Evolutionary conservation across 2,888 invertebrate genomes (phyloP).

Genomic region (Lepeophtheirus nordmannii): DNA sequence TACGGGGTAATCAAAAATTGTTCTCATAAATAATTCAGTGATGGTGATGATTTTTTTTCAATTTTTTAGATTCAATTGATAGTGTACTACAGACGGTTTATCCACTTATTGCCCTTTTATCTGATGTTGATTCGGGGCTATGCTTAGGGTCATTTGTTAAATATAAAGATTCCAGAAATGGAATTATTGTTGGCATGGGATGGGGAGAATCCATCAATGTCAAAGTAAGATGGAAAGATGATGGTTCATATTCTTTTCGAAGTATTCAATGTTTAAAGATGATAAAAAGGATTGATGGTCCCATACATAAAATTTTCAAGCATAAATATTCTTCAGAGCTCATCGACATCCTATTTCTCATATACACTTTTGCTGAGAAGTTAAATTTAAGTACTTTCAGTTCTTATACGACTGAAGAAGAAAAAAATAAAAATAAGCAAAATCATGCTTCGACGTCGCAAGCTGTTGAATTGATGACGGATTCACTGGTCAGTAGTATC

Average conservation of each 20-base stretch:
- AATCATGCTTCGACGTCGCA: not conserved
- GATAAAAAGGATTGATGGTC: not conserved
- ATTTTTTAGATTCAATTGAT: not conserved
- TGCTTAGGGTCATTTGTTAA: not conserved
- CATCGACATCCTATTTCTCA: not conserved
- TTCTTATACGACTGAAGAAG: not conserved
- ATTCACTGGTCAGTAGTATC: constrained; percentile 41
- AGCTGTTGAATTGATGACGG: constrained; percentile 37
- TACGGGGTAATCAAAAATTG: not conserved
- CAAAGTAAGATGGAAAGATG: not conserved
- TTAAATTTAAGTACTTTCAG: not conserved
- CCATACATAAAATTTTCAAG: not conserved
- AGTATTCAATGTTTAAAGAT: not conserved
- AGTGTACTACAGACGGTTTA: not conserved
- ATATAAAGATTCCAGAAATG: not conserved
- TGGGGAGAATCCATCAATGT: constrained; percentile 2
- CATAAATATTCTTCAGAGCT: not conserved
- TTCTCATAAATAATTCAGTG: not conserved
- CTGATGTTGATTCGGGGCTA: not conserved
- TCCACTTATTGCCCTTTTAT: not conserved
- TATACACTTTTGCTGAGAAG: not conserved
- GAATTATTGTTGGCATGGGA: not conserved
- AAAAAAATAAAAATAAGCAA: not conserved
- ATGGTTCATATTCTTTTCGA: not conserved
- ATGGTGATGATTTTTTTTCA: not conserved